A percentile compares a stretch with the other conserved stretches of the same genome.
phyloP scores from a whole-genome alignment of 2,888 invertebrate genomes.

The Miltochrista miniata region DNA sequence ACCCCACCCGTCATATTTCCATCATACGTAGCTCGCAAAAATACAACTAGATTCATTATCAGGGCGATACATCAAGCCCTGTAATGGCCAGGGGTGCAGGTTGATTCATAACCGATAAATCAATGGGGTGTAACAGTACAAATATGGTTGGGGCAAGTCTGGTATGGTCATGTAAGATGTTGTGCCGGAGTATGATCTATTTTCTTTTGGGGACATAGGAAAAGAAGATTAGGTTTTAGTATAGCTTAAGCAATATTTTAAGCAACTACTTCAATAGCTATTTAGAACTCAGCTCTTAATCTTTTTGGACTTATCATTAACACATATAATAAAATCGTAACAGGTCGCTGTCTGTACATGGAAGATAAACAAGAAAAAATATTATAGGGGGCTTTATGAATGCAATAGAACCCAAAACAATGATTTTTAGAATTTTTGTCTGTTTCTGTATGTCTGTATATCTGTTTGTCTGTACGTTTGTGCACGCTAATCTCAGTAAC shows the following conservation, averaged over 20 bases:
- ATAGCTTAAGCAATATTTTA: not conserved
- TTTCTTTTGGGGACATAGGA: slow-evolving; percentile 8
- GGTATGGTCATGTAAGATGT: slow-evolving; percentile 37
- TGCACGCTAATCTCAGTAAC: no score
- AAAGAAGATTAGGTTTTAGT: not conserved
- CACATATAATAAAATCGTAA: no score
- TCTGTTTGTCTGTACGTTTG: no score
- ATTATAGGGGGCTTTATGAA: no score
- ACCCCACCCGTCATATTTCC: slow-evolving; percentile 71
- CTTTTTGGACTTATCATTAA: no score
- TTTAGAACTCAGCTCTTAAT: no score
- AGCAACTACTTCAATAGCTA: no score
- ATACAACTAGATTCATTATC: slow-evolving; percentile 81
- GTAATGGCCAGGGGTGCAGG: slow-evolving; percentile 59
- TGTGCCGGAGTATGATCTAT: slow-evolving; percentile 17
- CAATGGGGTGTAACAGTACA: slow-evolving; percentile 79
- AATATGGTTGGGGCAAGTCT: slow-evolving; percentile 61
- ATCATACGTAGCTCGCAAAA: slow-evolving; percentile 74
- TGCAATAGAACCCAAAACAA: no score
- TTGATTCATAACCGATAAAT: slow-evolving; percentile 83
- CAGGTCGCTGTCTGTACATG: no score
- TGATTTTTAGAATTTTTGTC: no score
- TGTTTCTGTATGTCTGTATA: no score
- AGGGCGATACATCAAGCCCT: slow-evolving; percentile 69
- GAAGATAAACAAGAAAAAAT: no score